Percentiles rank a stretch among this genome's conserved stretches.
phyloP scores from a whole-genome alignment of 2,797 vertebrate species.

The Aldrovandia affinis region DNA sequence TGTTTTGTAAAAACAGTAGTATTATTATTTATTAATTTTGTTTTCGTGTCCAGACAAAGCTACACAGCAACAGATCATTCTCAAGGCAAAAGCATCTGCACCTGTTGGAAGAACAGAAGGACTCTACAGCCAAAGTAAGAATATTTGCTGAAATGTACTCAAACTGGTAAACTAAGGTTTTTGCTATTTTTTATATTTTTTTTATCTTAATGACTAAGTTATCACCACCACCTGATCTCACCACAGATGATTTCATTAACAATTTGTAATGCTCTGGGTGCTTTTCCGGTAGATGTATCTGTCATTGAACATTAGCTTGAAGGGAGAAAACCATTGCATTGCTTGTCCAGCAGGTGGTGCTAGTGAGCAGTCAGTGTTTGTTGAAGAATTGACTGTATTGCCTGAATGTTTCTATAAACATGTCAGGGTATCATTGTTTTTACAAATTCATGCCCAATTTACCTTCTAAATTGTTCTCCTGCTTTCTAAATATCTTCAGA shows the following conservation, averaged over 20 bases:
- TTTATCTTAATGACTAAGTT: not conserved
- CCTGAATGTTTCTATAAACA: not conserved
- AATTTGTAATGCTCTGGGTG: not conserved
- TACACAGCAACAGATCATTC: slow-evolving; percentile 84
- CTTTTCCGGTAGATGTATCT: not conserved
- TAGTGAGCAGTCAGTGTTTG: not conserved
- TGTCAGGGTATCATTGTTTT: not conserved
- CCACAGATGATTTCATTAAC: not conserved
- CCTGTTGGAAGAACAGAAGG: slow-evolving; percentile 76
- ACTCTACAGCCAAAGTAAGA: slow-evolving; percentile 82
- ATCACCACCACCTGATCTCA: not conserved
- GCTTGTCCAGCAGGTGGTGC: slow-evolving; percentile 20
- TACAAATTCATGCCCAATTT: not conserved
- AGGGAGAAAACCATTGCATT: not conserved
- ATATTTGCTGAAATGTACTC: not conserved
- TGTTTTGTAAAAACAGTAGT: too few relatives aligned
- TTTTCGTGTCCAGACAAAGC: slow-evolving; percentile 77
- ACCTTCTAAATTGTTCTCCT: not conserved
- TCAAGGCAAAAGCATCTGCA: slow-evolving; percentile 74
- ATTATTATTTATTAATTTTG: too few relatives aligned
- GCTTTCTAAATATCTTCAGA: not conserved
- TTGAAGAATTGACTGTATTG: not conserved
- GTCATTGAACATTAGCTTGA: not conserved
- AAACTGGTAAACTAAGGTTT: too few relatives aligned
- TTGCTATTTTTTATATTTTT: too few relatives aligned